Base-by-base conservation (phyloP, 1,140 invertebrate species). In the Drosophila tropicalis region DNA sequence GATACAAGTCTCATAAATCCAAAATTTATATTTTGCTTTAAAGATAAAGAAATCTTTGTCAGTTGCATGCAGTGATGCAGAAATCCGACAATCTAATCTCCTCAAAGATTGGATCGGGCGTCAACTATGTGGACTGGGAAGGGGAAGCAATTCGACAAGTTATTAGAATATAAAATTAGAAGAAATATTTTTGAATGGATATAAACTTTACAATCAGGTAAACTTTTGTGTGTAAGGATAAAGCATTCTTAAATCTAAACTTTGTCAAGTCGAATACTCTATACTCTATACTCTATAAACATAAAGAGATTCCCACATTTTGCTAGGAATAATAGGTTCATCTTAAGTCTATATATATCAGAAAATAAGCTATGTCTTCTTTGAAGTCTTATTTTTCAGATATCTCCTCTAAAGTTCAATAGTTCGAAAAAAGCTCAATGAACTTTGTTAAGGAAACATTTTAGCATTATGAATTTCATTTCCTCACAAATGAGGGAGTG, bases 1-100 rank as follows among this genome's bases (percentile, higher is more conserved):
- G 29, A 29, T 29, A 29, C 6, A 22, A 51, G 6, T 9, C 44
- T 22, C 9, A 22, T 51, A 51, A 51, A 51, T 51, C 7, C 22
- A 12, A 51, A 22, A 51, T 51, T 51, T 51, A 51, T 51, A 51
- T 51, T 22, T 51, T 51, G 29, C 5, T 22, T 22, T 51, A 12
- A 22, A 51, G 44, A 51, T 51, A 51, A 51, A 22, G 22, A 10
- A 51, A 51, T 51, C 44, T 51, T 51, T 51, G 44, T 51, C 44
- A 51, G 9, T 51, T 51, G 44, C 17, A 51, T 22, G 44, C 17
- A 51, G 44, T 22, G 44, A 51, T 51, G 44, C 44, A 51, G 17
- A 19, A 51, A 22, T 51, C 44, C 7, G 17, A 12, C 44, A 51
- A 51, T 51, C 44, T 51, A 22, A 51, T 51, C 44, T 51, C 19